Evolutionary conservation across 2,113 vertebrate species (phyloP), one percentile per base, ranked within the genome.

Genomic region (Sphaerodactylus townsendi): DNA sequence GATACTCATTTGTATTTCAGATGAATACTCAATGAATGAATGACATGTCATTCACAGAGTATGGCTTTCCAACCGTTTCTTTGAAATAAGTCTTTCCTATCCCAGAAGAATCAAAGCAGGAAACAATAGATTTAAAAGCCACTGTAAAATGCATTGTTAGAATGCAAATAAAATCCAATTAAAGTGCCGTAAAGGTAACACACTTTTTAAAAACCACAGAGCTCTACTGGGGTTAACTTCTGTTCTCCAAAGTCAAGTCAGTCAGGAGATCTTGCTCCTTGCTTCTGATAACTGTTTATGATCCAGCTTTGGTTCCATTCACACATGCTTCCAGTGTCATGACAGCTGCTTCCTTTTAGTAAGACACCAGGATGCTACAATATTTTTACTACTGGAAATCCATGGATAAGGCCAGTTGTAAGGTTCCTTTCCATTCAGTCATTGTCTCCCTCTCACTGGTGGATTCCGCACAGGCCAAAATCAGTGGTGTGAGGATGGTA

Each of bases 1-100:
- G 75, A 50, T 88, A 86, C 84, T 46, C 23, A 81, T 44, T 71
- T 83, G 71, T 90, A 75, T 84, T 91, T 93, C 91, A 82, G 91
- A 91, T 81, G 91, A 87, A 85, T 48, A 77, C 59, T 84, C 48
- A 35, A 35, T 0, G 23, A 91, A 86, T 21, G 10, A 79, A 79
- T 59, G 25, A 19, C 37, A 82, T 62, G 80, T 25, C 53, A 82
- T 64, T 73, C 69, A 33, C 33, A 62, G 25, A 50, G 10, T 33
- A 50, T 66, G 35, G 33, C 3, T 35, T 46, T 19, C 17, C 30
- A 3, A 25, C 19, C 4, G 4, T 81, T 33, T 46, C 41, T 80
- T 80, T 80, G 48, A 69, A 68, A 28, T 66, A 71, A 62, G 39
- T 33, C 17, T 70, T 53, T 9, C 74, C 48, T 30, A 33, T 78